Evolutionary conservation across 2,888 invertebrate genomes (phyloP).

Genomic region (Cynaeus angustus): DNA sequence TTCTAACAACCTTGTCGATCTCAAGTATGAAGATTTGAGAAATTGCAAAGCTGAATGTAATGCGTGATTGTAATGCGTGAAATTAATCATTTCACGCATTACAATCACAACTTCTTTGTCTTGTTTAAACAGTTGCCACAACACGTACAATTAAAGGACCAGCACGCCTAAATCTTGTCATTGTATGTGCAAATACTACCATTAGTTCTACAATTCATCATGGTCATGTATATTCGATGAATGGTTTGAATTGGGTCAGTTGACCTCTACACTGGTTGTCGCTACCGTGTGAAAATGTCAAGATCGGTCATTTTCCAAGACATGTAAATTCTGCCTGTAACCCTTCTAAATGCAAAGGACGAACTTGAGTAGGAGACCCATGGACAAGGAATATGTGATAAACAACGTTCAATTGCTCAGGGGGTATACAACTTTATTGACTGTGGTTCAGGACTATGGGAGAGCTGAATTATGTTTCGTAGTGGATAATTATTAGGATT

Average conservation of each 20-base stretch:
- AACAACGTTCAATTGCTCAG: conserved; percentile 6
- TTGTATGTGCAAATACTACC: not conserved
- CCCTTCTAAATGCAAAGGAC: conserved; percentile 12
- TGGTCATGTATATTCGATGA: conserved; percentile 23
- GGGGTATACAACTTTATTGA: too few relatives aligned
- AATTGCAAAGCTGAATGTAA: too few relatives aligned
- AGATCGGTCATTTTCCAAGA: conserved; percentile 14
- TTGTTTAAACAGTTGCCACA: not conserved
- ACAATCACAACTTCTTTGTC: not conserved
- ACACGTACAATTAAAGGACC: conserved; percentile 11
- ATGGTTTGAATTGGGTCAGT: conserved; percentile 9
- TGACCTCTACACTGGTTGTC: not conserved
- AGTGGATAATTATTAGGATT: not conserved
- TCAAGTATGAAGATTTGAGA: too few relatives aligned
- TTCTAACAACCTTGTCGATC: too few relatives aligned
- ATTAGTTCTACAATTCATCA: conserved; percentile 15
- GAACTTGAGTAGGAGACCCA: too few relatives aligned
- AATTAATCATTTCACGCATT: too few relatives aligned
- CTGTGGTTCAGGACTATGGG: not conserved
- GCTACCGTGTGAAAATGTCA: conserved; percentile 5
- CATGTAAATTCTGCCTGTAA: conserved; percentile 1
- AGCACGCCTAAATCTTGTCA: conserved; percentile 2
- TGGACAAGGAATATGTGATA: not conserved
- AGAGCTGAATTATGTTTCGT: not conserved
- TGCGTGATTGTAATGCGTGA: too few relatives aligned